Evolutionary conservation across 1,140 invertebrate genomes (phyloP).

Genomic region (Orius laevigatus): DNA sequence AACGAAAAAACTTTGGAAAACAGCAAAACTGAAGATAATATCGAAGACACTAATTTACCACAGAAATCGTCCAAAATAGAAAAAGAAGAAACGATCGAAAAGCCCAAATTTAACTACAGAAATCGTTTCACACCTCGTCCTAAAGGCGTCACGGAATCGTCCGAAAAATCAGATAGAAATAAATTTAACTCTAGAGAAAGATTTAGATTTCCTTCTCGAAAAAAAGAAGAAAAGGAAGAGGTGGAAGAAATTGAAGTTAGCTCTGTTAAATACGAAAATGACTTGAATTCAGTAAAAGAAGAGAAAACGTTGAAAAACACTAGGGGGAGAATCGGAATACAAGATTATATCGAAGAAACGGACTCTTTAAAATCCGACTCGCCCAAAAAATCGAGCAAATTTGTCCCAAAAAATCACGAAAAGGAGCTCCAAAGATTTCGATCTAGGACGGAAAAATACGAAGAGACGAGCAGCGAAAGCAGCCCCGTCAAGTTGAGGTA

Average conservation of each 20-base stretch:
- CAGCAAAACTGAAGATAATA: background rate
- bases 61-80: too few relatives aligned
- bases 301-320: background rate
- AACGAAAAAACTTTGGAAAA: background rate
- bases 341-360: background rate
- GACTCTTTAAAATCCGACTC: background rate
- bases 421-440: conserved; percentile 2
- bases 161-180: background rate
- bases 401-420: background rate
- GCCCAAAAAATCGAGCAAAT: background rate
- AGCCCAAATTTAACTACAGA: too few relatives aligned
- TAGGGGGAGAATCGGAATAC: background rate
- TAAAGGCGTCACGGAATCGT: too few relatives aligned
- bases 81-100: too few relatives aligned
- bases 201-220: background rate
- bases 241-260: background rate
- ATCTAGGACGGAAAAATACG: conserved; percentile 2
- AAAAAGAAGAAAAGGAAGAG: conserved; percentile 1
- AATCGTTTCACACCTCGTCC: too few relatives aligned
- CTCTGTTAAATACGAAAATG: conserved; percentile 1
- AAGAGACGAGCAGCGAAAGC: conserved; percentile 2
- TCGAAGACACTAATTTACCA: too few relatives aligned
- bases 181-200: background rate
- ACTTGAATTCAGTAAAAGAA: background rate
- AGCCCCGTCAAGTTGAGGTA: conserved; percentile 15